Evolutionary conservation across 1,140 invertebrate species (phyloP), one percentile per base, ranked within the genome.

Genomic region (Tetramorium parvispinum): DNA sequence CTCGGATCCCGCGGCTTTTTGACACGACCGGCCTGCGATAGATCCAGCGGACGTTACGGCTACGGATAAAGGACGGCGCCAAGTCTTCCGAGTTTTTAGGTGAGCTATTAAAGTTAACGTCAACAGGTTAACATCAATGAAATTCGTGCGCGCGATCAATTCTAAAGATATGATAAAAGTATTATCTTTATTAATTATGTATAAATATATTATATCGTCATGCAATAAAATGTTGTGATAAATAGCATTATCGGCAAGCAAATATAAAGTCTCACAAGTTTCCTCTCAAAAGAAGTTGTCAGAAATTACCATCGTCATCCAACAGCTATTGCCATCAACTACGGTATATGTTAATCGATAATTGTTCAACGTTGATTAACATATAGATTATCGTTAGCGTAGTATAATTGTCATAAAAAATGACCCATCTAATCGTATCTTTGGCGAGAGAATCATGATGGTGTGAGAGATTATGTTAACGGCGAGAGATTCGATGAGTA

Each of bases 1-100:
- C 79, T 73, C 66, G 24, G 18, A 82, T 82, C 70, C 37, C 77
- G 57, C 46, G 85, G 85, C 37, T 76, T 49, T 66, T 59, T 86
- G 76, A 76, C 82, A 51, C 86, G 63, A 21, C 11, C 51, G 37
- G 46, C 59, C 61, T 27, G 55, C 61, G 40, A 27, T 27, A 57
- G 13, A 70, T 24, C 21, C 61, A 13, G 21, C 13, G 32, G 18
- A 82, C 4, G 21, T 59, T 53, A 53, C 51, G 51, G 0, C 40
- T 49, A 32, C 32, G 53, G 7, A 37, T 59, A 73, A 37, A 59
- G 53, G 7, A 49, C 37, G 66, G 79, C 51, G 68, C 53, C 66
- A 82, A 46, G 68, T 57, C 16, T 0, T 8, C 32, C 24, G 37
- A 70, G 49, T 21, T 13, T 46, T 57, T 82, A 57, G 43, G 8